phyloP scores from a whole-genome alignment of 1,140 invertebrate genomes.

The Halesus radiatus region DNA sequence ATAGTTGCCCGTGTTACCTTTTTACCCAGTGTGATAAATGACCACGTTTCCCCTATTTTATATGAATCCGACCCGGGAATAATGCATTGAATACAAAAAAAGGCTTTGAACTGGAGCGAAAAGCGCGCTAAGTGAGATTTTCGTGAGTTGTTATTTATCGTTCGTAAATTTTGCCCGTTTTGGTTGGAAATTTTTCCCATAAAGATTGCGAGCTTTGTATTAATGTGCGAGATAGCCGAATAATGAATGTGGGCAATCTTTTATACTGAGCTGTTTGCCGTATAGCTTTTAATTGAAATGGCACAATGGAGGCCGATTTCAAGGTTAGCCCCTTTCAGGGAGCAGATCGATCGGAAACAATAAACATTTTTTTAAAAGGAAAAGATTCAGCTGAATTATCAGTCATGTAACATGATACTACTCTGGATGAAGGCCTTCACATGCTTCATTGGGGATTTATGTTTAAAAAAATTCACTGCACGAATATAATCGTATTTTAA shows the following conservation, averaged over 20 bases:
- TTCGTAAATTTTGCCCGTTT: conserved; percentile 21
- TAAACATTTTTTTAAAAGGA: too few species aligned
- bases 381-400: too few species aligned
- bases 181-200: conserved; percentile 17
- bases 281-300: conserved; percentile 14
- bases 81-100: conserved; percentile 39
- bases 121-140: conserved; percentile 26
- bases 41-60: conserved; percentile 12
- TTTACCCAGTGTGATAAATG: conserved; percentile 45
- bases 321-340: too few species aligned
- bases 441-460: too few species aligned
- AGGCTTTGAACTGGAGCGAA: conserved; percentile 11
- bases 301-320: not conserved
- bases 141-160: conserved; percentile 32
- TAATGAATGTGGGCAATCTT: conserved; percentile 26
- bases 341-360: too few species aligned
- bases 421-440: too few species aligned
- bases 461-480: too few species aligned
- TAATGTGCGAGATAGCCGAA: conserved; percentile 27
- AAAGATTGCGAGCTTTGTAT: conserved; percentile 19
- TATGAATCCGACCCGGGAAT: conserved; percentile 5
- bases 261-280: conserved; percentile 24
- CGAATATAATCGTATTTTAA: too few species aligned
- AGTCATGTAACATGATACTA: too few species aligned
- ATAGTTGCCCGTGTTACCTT: conserved; percentile 53